Percentiles rank a stretch among this genome's conserved stretches.
Evolutionary conservation across 2,797 vertebrate genomes (phyloP).

Genomic region (Borostomias antarcticus): DNA sequence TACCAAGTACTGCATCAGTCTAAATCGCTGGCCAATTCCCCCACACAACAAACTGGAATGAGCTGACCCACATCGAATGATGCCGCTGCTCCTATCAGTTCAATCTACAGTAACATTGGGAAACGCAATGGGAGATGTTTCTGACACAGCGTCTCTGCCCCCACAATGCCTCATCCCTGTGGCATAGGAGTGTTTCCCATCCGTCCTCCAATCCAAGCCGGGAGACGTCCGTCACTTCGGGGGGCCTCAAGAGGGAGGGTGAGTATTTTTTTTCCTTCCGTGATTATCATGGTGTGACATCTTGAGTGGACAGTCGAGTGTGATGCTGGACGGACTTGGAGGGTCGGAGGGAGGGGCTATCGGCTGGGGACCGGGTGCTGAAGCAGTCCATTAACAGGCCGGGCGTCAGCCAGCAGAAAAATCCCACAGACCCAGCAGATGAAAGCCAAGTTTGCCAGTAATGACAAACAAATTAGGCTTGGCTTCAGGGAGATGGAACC

Average conservation of each 20-base stretch:
- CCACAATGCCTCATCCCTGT: background rate
- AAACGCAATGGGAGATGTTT: background rate
- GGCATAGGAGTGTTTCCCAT: background rate
- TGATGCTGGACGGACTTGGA: too few relatives aligned
- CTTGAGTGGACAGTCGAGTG: too few relatives aligned
- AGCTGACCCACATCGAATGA: background rate
- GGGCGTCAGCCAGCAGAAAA: background rate
- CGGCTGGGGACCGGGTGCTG: slow-evolving; percentile 21
- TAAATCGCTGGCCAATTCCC: background rate
- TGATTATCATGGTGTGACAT: background rate
- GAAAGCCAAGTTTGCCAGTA: slow-evolving; percentile 54
- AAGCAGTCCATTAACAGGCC: background rate
- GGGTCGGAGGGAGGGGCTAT: background rate
- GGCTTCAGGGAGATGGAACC: slow-evolving; percentile 48
- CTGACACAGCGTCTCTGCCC: background rate
- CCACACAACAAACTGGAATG: too few relatives aligned
- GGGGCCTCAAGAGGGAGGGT: background rate
- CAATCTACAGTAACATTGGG: background rate
- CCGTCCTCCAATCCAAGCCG: slow-evolving; percentile 42
- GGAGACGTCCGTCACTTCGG: slow-evolving; percentile 14
- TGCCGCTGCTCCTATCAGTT: background rate
- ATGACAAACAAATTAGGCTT: slow-evolving; percentile 60
- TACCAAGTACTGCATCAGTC: too few relatives aligned
- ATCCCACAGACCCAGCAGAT: slow-evolving; percentile 29
- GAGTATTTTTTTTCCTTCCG: background rate